phyloP scores from a whole-genome alignment of 2,113 vertebrate genomes.

The Tamias sibiricus region DNA sequence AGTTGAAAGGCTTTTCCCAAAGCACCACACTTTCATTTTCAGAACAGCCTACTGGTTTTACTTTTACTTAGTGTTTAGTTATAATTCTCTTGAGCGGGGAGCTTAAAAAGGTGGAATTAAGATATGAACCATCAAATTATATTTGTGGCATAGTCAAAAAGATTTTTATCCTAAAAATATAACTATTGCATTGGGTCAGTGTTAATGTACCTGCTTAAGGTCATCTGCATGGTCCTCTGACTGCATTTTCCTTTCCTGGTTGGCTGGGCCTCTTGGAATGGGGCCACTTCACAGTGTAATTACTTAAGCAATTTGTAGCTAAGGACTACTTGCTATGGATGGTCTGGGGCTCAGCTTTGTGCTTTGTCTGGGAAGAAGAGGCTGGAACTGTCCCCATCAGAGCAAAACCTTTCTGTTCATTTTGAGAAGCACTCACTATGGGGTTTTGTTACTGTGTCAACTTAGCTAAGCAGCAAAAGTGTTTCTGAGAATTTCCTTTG shows the following conservation, averaged over 20 bases:
- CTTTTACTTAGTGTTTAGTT: not conserved
- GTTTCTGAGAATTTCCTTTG: not conserved
- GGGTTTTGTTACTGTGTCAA: not conserved
- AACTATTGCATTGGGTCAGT: not conserved
- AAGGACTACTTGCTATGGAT: not conserved
- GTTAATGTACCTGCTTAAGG: not conserved
- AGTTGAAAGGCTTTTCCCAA: not conserved
- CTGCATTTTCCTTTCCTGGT: not conserved
- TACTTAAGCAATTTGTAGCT: not conserved
- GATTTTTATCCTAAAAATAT: not conserved
- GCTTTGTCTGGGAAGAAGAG: not conserved
- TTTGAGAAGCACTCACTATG: not conserved
- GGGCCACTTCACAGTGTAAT: not conserved
- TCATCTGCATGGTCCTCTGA: not conserved
- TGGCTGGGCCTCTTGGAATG: not conserved
- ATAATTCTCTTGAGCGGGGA: not conserved
- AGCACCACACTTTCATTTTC: not conserved
- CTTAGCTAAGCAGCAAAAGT: not conserved
- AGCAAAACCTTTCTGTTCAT: not conserved
- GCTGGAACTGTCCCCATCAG: not conserved
- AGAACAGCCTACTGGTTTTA: not conserved
- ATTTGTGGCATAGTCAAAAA: not conserved
- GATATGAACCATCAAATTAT: not conserved
- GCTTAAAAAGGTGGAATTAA: not conserved
- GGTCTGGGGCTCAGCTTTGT: not conserved